A percentile compares a stretch with the other conserved stretches of the same genome.
phyloP scores from a whole-genome alignment of 2,113 vertebrate genomes.

The Ammodytes dubius region DNA sequence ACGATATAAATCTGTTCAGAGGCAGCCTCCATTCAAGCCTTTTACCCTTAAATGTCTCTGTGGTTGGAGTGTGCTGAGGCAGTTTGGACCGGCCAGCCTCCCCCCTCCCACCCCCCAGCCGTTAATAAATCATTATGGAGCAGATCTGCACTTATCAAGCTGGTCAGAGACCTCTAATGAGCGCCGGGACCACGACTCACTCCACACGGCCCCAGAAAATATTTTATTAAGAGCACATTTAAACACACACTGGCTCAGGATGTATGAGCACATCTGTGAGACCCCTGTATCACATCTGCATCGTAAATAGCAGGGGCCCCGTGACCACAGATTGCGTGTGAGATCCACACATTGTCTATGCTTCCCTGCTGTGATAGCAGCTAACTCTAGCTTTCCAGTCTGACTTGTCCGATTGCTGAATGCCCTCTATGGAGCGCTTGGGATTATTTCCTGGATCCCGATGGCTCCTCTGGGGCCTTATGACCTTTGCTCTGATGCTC shows the following conservation, averaged over 20 bases:
- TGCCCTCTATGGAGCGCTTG: conserved; percentile 65
- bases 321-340: conserved; percentile 24
- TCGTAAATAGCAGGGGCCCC: conserved; percentile 65
- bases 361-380: conserved; percentile 30
- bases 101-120: conserved; percentile 66
- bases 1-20: conserved; percentile 85
- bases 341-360: conserved; percentile 40
- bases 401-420: conserved; percentile 42
- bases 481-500: conserved; percentile 72
- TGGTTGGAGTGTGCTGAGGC: conserved; percentile 83
- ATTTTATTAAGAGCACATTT: conserved; percentile 86
- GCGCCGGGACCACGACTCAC: conserved; percentile 75
- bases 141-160: conserved; percentile 82
- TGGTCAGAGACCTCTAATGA: conserved; percentile 85
- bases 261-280: conserved; percentile 70
- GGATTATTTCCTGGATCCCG: conserved; percentile 60
- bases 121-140: conserved; percentile 86
- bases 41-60: conserved; percentile 83
- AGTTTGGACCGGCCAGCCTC: conserved; percentile 73
- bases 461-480: conserved; percentile 62
- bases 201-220: conserved; percentile 79
- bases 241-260: conserved; percentile 76
- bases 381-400: conserved; percentile 32
- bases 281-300: conserved; percentile 67
- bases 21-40: conserved; percentile 74